These are phyloP conservation scores for Terrapene triunguis DNA, from an alignment of 2,113 vertebrate genomes.

Conservation along the genomic window DNA sequence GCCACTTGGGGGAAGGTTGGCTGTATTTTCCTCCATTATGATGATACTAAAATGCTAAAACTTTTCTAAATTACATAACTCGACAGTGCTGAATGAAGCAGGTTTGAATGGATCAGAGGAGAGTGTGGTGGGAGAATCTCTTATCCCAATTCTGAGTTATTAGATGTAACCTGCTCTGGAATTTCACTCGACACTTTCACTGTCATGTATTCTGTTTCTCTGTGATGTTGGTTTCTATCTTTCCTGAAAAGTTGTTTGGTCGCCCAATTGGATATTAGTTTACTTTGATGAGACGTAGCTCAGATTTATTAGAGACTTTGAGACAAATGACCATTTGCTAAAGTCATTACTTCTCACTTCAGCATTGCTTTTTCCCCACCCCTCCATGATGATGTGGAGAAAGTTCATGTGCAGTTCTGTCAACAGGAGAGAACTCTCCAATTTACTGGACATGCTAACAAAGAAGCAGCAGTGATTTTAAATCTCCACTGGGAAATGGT, in stretches of 20 bases:
- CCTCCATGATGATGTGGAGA: too few relatives aligned
- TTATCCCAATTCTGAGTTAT: not conserved
- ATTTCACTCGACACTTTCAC: not conserved
- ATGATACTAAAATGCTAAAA: not conserved
- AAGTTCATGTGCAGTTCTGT: too few relatives aligned
- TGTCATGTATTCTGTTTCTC: not conserved
- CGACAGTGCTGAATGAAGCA: not conserved
- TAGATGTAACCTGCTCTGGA: not conserved
- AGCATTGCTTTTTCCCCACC: too few relatives aligned
- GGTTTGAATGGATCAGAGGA: not conserved
- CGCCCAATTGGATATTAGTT: not conserved
- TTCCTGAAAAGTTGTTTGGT: not conserved
- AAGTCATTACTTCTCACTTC: not conserved
- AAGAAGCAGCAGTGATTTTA: too few relatives aligned
- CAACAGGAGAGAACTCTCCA: too few relatives aligned
- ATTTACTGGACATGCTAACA: too few relatives aligned
- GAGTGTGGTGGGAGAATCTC: not conserved
- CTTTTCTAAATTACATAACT: not conserved
- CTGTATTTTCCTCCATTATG: not conserved
- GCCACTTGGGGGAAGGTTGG: not conserved
- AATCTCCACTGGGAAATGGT: too few relatives aligned
- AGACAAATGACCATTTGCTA: not conserved
- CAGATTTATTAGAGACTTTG: not conserved
- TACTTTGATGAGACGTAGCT: not conserved
- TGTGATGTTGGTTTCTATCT: not conserved